Evolutionary conservation across 2,797 vertebrate genomes (phyloP), one percentile per base, ranked within the genome.

Genomic region (Alcedo quadribrachys): DNA sequence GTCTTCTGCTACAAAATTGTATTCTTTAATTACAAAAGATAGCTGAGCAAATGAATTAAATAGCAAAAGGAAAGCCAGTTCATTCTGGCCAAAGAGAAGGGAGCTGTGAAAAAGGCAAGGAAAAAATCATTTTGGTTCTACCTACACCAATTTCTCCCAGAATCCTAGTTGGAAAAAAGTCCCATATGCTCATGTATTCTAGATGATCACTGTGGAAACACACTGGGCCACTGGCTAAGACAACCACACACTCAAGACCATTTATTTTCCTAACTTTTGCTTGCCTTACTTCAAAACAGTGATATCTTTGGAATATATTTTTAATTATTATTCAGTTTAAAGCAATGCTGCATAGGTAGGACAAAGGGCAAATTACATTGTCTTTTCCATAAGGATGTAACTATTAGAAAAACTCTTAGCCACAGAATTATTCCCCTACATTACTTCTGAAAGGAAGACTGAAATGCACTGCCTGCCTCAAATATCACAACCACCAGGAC

Each of bases 291-390:
- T 77, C 21, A 76, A 71, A 84, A 87, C 18, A 42, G 20, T 28
- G 22, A 66, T 40, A 25, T 8, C 22, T 73, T 83, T 54, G 35
- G 12, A 73, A 68, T 51, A 63, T 25, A 63, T 81, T 85, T 89
- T 50, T 50, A 84, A 67, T 77, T 75, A 48, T 27, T 15, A 25
- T 6, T 8, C 20, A 50, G 69, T 66, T 54, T 46, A 66, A 81
- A 71, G 55, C 94, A 81, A 92, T 90, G 58, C 86, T 90, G 71
- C 43, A 94, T 69, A 58, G 14, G 15, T n/a, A 66, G 70, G 71
- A 81, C 61, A 92, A 95, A 92, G 60, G 81, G 37, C 61, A 91
- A 78, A 82, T 45, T n/a, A 58, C 33, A 15, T 8, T 48, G 32
- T 18, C 15, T 35, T 83, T 63, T 71, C 71, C 43, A 53, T 42